Percentiles rank a stretch among this genome's conserved stretches.
These are phyloP conservation scores for Craniophora ligustri DNA, from an alignment of 2,888 invertebrate genomes.

Conservation along the genomic window DNA sequence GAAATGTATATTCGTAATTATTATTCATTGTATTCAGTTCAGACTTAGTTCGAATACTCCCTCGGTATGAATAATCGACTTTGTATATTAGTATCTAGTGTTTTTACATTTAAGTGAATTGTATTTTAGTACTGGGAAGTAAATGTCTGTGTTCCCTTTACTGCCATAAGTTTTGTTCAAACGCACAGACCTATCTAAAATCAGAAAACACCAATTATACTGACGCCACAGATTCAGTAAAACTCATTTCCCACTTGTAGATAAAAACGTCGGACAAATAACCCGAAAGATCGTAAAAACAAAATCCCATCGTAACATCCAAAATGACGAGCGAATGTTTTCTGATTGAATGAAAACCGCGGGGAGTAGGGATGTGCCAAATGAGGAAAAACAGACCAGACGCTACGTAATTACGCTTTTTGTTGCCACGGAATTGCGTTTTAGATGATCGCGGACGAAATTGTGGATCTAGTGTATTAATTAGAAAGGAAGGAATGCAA, in stretches of 20 bases:
- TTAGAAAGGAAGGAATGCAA: too few relatives aligned
- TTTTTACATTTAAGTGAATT: too few relatives aligned
- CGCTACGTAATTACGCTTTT: slow-evolving; percentile 54
- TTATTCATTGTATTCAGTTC: too few relatives aligned
- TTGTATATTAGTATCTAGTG: too few relatives aligned
- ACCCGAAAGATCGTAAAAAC: slow-evolving; percentile 41
- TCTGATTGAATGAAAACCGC: slow-evolving; percentile 53
- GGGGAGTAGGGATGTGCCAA: slow-evolving; percentile 38
- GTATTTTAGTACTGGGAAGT: too few relatives aligned
- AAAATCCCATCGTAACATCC: slow-evolving; percentile 35
- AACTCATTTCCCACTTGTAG: slow-evolving; percentile 10
- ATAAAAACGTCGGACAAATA: slow-evolving; percentile 26
- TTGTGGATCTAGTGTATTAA: too few relatives aligned
- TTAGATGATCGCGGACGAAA: slow-evolving; percentile 18
- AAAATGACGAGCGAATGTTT: slow-evolving; percentile 52
- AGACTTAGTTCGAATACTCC: too few relatives aligned
- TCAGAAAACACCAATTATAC: too few relatives aligned
- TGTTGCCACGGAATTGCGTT: slow-evolving; percentile 40
- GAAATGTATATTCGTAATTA: too few relatives aligned
- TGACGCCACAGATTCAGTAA: slow-evolving; percentile 21
- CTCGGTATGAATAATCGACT: too few relatives aligned
- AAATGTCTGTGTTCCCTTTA: neutral
- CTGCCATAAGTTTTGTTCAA: neutral
- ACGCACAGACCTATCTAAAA: slow-evolving; percentile 1
- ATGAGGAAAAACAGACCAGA: slow-evolving; percentile 52